Evolutionary conservation across 2,113 vertebrate species (phyloP).

Genomic region (western clawed frog (Xenopus tropicalis)): UCB_Xtro_10.0 CM004446.2:127724501-127725000

Average conservation of each 20-base stretch:
- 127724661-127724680: no score
- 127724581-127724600: no score
- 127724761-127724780: not conserved
- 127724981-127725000: slow-evolving; percentile 7
- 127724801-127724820: not conserved
- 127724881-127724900: not conserved
- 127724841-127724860: slow-evolving; percentile 12
- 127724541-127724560: no score
- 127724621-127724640: no score
- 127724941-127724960: not conserved
- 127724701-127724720: not conserved
- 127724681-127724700: not conserved
- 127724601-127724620: no score
- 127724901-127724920: not conserved
- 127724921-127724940: not conserved
- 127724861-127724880: not conserved
- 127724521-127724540: no score
- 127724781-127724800: not conserved
- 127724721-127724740: not conserved
- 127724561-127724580: no score
- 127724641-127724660: no score
- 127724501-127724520: no score
- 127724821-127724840: not conserved
- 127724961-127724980: not conserved
- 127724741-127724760: not conserved